Evolutionary conservation across 2,888 invertebrate genomes (phyloP), one percentile per base, ranked within the genome.

Genomic region (Allophyes oxyacanthae): DNA sequence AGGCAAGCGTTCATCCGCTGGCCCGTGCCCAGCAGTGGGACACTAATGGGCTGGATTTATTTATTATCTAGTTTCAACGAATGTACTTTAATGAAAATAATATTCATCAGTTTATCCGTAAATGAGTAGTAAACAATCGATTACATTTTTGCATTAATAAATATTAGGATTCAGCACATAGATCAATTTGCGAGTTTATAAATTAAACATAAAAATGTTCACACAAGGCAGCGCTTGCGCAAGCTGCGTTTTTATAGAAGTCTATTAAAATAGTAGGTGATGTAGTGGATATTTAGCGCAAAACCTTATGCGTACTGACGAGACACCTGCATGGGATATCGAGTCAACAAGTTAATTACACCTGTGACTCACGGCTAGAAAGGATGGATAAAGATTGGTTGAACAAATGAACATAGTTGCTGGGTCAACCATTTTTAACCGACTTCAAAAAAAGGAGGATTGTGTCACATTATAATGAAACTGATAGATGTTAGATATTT

Each of bases 301-400:
- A 71, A 72, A 63, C 72, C 72, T 51, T 32, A 53, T 43, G 11
- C 48, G 64, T 40, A 55, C 46, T 57, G 60, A 50, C 65, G 48
- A 57, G 55, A 44, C 66, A 67, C 54, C 71, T 71, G 78, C 69
- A 68, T 68, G 68, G 69, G 67, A 69, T 81, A 80, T 76, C 63
- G 61, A 48, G 14, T 53, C 71, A 76, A 79, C 82, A 72, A 81
- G 82, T 79, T 82, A 82, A 81, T 81, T 79, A 78, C 76, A 75
- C 68, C 58, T 72, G 48, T 30, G 43, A 63, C 70, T 57, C n/a
- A 72, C 73, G 8, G 52, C 0, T 2, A 0, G 2, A 1, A 5
- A 56, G 20, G 25, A 55, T 45, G 3, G 10, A 15, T 13, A 57
- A 20, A 4, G 25, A 50, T 1, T 28, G 2, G 6, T 8, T 28